phyloP scores from a whole-genome alignment of 1,140 invertebrate species.

The Cotesia chilonis region DNA sequence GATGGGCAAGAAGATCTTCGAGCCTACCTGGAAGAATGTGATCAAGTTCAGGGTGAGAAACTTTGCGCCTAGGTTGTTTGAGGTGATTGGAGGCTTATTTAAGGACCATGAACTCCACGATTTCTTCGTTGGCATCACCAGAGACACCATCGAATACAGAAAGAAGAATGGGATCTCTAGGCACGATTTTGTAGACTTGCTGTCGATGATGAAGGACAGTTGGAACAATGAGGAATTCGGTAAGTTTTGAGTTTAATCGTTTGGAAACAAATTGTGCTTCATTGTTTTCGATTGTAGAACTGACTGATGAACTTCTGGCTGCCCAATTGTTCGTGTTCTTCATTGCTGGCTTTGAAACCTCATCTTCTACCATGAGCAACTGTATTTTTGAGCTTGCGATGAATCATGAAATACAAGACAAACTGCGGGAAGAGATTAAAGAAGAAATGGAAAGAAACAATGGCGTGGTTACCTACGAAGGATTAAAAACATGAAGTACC shows the following conservation, averaged over 20 bases:
- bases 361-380: conserved; percentile 70
- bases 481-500: conserved; percentile 59
- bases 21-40: neutral
- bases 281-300: conserved; percentile 22
- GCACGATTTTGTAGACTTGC: conserved; percentile 25
- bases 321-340: conserved; percentile 72
- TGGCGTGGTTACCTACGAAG: conserved; percentile 60
- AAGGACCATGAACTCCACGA: neutral
- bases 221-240: conserved; percentile 36
- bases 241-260: neutral
- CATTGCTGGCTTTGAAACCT: conserved; percentile 78
- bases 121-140: conserved; percentile 12
- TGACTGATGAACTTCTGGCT: conserved; percentile 51
- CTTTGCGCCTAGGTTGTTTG: conserved; percentile 13
- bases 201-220: conserved; percentile 66
- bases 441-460: conserved; percentile 56
- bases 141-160: conserved; percentile 21
- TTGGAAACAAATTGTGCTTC: neutral
- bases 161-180: conserved; percentile 11
- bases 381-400: conserved; percentile 70
- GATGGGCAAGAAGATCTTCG: conserved; percentile 50
- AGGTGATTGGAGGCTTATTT: conserved; percentile 3
- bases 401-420: conserved; percentile 62
- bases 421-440: conserved; percentile 24
- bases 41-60: neutral